Percentiles rank a stretch among this genome's conserved stretches.
These are phyloP conservation scores for Cochlearius cochlearius DNA, from an alignment of 2,113 vertebrate genomes.

Conservation along the genomic window DNA sequence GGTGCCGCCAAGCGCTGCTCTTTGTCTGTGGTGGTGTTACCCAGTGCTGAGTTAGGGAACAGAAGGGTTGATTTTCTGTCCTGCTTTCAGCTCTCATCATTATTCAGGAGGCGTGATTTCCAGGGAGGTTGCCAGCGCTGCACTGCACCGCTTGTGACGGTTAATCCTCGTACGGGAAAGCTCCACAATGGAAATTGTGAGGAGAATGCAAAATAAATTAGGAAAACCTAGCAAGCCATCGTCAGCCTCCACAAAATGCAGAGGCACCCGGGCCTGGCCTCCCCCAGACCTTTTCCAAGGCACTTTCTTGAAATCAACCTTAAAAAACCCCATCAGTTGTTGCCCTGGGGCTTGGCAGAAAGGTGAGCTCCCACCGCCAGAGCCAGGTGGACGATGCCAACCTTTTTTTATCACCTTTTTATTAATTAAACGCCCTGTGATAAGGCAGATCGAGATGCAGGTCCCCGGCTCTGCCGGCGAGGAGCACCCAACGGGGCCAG, in stretches of 20 bases:
- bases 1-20: not conserved
- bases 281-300: not conserved
- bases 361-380: not conserved
- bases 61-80: slow-evolving; percentile 9
- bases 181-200: slow-evolving; percentile 42
- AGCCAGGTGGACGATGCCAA: not conserved
- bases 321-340: not conserved
- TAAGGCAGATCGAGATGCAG: slow-evolving; percentile 23
- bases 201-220: slow-evolving; percentile 23
- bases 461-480: not conserved
- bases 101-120: slow-evolving; percentile 56
- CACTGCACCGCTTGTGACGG: slow-evolving; percentile 36
- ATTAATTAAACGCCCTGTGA: not conserved
- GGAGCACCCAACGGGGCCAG: not conserved
- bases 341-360: not conserved
- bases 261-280: not conserved
- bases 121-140: slow-evolving; percentile 54
- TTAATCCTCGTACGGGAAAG: slow-evolving; percentile 9
- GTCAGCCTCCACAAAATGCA: not conserved
- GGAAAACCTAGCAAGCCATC: slow-evolving; percentile 33
- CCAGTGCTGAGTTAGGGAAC: not conserved
- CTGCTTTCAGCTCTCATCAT: slow-evolving; percentile 32
- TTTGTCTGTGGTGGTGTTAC: not conserved
- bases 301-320: not conserved
- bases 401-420: not conserved